These are phyloP conservation scores for Coilia nasus DNA, from an alignment of 2,797 vertebrate species.

Conservation along the genomic window DNA sequence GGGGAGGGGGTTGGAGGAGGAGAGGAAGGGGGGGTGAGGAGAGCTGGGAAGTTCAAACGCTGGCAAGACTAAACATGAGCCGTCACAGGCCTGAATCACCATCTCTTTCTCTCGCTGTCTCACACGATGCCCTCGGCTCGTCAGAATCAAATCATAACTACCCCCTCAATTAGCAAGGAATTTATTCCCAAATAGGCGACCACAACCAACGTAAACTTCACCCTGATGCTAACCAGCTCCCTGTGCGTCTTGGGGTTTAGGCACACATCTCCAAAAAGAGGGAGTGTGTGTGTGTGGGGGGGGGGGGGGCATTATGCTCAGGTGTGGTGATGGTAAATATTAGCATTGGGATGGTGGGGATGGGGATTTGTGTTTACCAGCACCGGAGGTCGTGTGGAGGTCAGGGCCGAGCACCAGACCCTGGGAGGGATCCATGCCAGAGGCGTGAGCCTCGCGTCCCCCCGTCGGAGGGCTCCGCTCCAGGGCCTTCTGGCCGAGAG, in stretches of 20 bases:
- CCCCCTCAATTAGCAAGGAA: neutral
- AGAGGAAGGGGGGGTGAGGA: constrained; percentile 3
- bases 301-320: neutral
- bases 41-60: neutral
- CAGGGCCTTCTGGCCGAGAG: neutral
- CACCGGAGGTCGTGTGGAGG: neutral
- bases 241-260: neutral
- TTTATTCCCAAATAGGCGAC: neutral
- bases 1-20: neutral
- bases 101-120: neutral
- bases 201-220: neutral
- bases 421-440: neutral
- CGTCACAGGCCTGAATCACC: neutral
- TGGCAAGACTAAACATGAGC: neutral
- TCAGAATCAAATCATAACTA: neutral
- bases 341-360: neutral
- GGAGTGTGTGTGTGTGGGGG: too few relatives aligned
- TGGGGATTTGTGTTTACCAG: neutral
- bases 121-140: neutral
- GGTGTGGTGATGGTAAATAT: neutral
- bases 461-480: neutral
- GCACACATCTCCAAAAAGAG: neutral
- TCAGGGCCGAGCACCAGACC: neutral
- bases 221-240: neutral
- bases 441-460: neutral